Percentiles rank a stretch among this genome's conserved stretches.
phyloP scores from a whole-genome alignment of 2,888 invertebrate genomes.

The Chrysolina oricalcia region DNA sequence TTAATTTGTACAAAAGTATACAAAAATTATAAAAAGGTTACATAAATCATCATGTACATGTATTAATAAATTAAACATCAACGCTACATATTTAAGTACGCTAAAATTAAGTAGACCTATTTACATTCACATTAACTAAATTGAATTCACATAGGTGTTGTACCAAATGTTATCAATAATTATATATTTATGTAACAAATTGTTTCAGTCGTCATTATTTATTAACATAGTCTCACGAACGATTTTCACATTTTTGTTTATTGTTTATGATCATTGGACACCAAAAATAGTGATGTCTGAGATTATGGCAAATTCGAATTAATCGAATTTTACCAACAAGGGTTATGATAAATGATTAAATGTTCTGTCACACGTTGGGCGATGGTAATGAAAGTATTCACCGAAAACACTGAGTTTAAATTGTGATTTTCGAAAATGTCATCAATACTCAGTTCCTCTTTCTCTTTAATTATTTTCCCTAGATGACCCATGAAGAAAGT shows the following conservation, averaged over 20 bases:
- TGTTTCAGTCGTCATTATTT: neutral
- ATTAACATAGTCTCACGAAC: neutral
- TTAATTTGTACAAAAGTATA: slow-evolving; percentile 42
- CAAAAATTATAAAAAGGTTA: slow-evolving; percentile 35
- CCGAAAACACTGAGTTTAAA: too few species aligned
- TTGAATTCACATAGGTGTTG: neutral
- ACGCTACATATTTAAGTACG: slow-evolving; percentile 38
- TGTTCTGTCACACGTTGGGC: too few species aligned
- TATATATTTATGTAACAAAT: neutral
- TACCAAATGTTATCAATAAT: neutral
- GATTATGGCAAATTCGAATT: neutral
- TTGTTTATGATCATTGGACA: too few species aligned
- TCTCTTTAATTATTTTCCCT: too few species aligned
- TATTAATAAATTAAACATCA: slow-evolving; percentile 40
- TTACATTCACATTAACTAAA: neutral
- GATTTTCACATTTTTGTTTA: too few species aligned
- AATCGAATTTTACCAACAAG: too few species aligned
- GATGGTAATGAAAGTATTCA: too few species aligned
- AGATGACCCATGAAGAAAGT: too few species aligned
- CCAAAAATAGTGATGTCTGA: neutral
- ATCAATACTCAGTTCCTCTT: too few species aligned
- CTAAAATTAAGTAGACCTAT: slow-evolving; percentile 34
- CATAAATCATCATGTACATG: slow-evolving; percentile 5
- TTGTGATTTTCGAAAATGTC: too few species aligned
- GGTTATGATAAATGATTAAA: too few species aligned